Evolutionary conservation across 2,113 vertebrate genomes (phyloP).

Genomic region (Carettochelys insculpta): DNA sequence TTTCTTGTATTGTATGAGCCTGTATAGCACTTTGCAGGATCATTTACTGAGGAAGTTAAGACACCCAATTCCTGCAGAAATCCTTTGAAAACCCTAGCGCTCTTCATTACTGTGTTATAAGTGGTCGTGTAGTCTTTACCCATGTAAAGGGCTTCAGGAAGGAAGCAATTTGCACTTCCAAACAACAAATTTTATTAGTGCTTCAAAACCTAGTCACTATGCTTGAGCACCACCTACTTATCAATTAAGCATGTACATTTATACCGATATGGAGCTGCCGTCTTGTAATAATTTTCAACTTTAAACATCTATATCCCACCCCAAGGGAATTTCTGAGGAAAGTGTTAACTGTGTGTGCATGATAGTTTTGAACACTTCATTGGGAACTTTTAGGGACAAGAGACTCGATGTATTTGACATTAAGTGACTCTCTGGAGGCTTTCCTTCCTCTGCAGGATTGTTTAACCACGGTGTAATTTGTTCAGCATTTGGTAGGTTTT

Average conservation of each 20-base stretch:
- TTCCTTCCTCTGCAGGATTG: neutral
- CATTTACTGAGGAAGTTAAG: neutral
- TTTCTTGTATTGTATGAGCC: neutral
- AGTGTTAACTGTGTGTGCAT: neutral
- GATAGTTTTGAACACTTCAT: neutral
- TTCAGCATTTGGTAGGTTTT: neutral
- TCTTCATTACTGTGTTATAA: neutral
- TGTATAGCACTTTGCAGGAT: neutral
- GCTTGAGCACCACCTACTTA: neutral
- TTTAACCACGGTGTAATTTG: neutral
- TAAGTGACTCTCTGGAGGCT: neutral
- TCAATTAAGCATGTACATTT: neutral
- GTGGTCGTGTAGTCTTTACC: neutral
- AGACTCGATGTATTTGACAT: neutral
- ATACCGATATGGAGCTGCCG: neutral
- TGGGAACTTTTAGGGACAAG: neutral
- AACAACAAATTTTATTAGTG: neutral
- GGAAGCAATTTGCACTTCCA: neutral
- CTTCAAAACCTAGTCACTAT: rapidly evolving
- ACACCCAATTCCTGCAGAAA: neutral
- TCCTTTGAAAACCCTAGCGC: no score
- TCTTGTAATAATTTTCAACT: neutral
- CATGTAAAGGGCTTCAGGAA: neutral
- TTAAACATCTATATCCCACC: neutral
- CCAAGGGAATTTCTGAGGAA: neutral